Conservation (phyloP, 2,888 invertebrate genomes). For the Fabriciana adippe region DNA sequence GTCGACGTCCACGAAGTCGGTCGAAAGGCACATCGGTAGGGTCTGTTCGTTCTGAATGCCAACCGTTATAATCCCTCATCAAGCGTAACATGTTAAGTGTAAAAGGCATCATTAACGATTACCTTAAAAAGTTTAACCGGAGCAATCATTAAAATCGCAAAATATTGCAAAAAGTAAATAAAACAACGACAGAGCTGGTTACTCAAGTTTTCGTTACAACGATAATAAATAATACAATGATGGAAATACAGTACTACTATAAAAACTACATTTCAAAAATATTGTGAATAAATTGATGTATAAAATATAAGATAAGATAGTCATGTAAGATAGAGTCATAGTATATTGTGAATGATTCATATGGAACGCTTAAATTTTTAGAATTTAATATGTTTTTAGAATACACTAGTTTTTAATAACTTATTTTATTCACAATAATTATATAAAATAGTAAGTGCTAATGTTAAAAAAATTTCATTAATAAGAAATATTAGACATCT, state of each 20-base stretch:
- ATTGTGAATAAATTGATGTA: no score
- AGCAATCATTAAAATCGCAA: conserved; percentile 78
- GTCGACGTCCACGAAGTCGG: conserved; percentile 50
- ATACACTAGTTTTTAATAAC: no score
- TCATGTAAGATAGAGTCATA: no score
- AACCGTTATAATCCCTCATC: conserved; percentile 78
- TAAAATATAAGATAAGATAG: not conserved
- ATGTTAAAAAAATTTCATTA: no score
- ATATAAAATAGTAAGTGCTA: no score
- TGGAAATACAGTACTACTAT: conserved; percentile 56
- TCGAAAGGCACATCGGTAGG: conserved; percentile 54
- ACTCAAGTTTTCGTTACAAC: conserved; percentile 78
- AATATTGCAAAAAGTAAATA: conserved; percentile 74
- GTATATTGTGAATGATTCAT: no score
- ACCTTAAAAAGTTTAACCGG: conserved; percentile 79
- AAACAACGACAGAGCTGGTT: conserved; percentile 71
- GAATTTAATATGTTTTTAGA: no score
- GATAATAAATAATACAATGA: conserved; percentile 78
- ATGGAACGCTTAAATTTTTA: no score
- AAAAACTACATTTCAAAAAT: no score
- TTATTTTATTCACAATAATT: no score
- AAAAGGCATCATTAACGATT: conserved; percentile 80
- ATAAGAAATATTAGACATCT: not conserved
- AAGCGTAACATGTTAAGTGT: conserved; percentile 70
- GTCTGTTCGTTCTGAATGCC: conserved; percentile 57